Conservation (phyloP, 2,888 invertebrate species). For the Graphium colonna region DNA sequence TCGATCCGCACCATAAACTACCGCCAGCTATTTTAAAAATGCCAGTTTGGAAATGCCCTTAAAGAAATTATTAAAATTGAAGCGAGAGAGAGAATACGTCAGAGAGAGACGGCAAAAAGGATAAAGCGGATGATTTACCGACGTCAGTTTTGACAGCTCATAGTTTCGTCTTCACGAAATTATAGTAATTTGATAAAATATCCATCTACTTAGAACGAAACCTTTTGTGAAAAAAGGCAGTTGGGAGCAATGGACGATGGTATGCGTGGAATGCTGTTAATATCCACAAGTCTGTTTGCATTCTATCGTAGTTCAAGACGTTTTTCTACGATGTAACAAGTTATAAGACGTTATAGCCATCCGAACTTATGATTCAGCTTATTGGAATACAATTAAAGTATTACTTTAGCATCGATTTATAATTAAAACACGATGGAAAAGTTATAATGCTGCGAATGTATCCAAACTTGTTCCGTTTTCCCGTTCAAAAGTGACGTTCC, state of each 20-base stretch:
- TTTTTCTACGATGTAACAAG: too few species aligned
- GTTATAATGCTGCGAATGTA: too few species aligned
- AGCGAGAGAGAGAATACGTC: slow-evolving; percentile 37
- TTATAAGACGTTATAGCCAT: too few species aligned
- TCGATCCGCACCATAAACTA: slow-evolving; percentile 66
- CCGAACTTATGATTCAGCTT: too few species aligned
- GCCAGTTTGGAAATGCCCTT: slow-evolving; percentile 73
- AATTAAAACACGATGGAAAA: too few species aligned
- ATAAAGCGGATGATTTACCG: slow-evolving; percentile 72
- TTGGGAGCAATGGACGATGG: slow-evolving; percentile 41
- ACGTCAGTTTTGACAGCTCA: slow-evolving; percentile 75
- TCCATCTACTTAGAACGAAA: slow-evolving; percentile 72
- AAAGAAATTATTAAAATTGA: slow-evolving; percentile 71
- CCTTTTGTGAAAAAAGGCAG: slow-evolving; percentile 47
- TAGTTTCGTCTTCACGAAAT: slow-evolving; percentile 75
- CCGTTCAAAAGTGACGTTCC: slow-evolving; percentile 6
- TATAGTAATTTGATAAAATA: slow-evolving; percentile 78
- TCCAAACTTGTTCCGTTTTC: not conserved
- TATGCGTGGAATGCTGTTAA: slow-evolving; percentile 56
- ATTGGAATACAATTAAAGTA: too few species aligned
- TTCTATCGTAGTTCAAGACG: too few species aligned
- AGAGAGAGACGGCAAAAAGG: slow-evolving; percentile 44
- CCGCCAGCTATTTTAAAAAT: slow-evolving; percentile 70
- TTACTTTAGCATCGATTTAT: too few species aligned
- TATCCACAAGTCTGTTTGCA: not conserved